A percentile compares a stretch with the other conserved stretches of the same genome.
These are phyloP conservation scores for Rotaria sp. DNA, from an alignment of 2,888 invertebrate species.

Conservation along the genomic window DNA sequence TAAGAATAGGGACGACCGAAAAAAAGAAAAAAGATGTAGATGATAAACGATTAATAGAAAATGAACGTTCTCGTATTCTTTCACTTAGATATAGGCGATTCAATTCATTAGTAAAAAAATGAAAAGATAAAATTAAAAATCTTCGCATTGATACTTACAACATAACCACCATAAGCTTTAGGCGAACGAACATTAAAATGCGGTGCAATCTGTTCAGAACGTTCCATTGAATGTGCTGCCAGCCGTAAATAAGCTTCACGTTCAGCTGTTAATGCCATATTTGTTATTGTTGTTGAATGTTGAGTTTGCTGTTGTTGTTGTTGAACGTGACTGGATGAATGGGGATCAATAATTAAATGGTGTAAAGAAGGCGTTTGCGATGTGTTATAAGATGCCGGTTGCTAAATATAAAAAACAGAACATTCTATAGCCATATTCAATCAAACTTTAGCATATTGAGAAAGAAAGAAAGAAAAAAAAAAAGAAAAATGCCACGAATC, in stretches of 20 bases:
- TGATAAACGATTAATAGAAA: not conserved
- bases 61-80: not conserved
- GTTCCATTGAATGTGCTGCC: constrained; percentile 7
- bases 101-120: not conserved
- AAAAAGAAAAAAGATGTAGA: not conserved
- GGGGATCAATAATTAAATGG: constrained; percentile 7
- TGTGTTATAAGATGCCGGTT: constrained; percentile 13
- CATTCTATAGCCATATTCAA: not conserved
- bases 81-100: not conserved
- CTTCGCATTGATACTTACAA: not conserved
- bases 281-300: constrained; percentile 8
- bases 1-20: not conserved
- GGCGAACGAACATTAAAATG: constrained; percentile 28
- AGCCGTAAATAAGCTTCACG: constrained; percentile 27
- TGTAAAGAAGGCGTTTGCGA: constrained; percentile 14
- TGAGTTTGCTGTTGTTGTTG: not conserved
- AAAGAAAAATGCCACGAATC: not conserved
- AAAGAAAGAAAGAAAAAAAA: not conserved
- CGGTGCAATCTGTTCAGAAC: not conserved
- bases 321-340: constrained; percentile 7
- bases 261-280: constrained; percentile 25
- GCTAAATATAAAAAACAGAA: not conserved
- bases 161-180: constrained; percentile 24
- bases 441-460: not conserved
- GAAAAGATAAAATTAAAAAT: not conserved